Evolutionary conservation across 2,888 invertebrate species (phyloP).

Genomic region (Muschampia plurimacula): DNA sequence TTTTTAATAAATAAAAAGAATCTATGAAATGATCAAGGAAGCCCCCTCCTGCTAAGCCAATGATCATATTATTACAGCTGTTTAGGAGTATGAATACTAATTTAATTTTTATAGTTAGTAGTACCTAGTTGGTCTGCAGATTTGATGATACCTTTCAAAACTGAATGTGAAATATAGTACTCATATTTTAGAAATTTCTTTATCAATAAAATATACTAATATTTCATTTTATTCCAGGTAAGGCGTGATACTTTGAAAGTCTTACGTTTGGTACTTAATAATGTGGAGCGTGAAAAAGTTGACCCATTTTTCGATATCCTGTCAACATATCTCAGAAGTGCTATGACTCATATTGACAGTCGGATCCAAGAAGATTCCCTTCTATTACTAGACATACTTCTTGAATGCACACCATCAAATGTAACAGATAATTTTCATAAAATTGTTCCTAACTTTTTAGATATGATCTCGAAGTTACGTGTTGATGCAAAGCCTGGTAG

Average conservation of each 20-base stretch:
- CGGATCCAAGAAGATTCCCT: slow-evolving; percentile 94
- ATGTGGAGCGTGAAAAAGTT: slow-evolving; percentile 77
- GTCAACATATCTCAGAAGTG: slow-evolving; percentile 92
- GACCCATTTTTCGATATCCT: slow-evolving; percentile 91
- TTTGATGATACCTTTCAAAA: too few relatives aligned
- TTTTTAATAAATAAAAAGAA: slow-evolving; percentile 58
- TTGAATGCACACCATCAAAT: slow-evolving; percentile 88
- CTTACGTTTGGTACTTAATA: slow-evolving; percentile 78
- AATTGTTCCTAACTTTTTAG: slow-evolving; percentile 92
- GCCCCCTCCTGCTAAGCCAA: too few relatives aligned
- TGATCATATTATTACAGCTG: too few relatives aligned
- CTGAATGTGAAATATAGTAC: neutral
- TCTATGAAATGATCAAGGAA: slow-evolving; percentile 61
- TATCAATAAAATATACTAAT: too few relatives aligned
- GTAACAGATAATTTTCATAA: slow-evolving; percentile 88
- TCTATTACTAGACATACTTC: slow-evolving; percentile 90
- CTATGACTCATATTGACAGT: slow-evolving; percentile 95
- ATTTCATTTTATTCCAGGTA: slow-evolving; percentile 63
- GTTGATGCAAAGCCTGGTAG: slow-evolving; percentile 88
- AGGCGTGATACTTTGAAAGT: slow-evolving; percentile 86
- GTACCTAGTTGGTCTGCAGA: too few relatives aligned
- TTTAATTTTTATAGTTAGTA: too few relatives aligned
- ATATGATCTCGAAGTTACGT: slow-evolving; percentile 92
- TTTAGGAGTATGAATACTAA: too few relatives aligned
- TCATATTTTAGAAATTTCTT: too few relatives aligned